phyloP scores from a whole-genome alignment of 2,888 invertebrate species.

The Cheilosia grossa region DNA sequence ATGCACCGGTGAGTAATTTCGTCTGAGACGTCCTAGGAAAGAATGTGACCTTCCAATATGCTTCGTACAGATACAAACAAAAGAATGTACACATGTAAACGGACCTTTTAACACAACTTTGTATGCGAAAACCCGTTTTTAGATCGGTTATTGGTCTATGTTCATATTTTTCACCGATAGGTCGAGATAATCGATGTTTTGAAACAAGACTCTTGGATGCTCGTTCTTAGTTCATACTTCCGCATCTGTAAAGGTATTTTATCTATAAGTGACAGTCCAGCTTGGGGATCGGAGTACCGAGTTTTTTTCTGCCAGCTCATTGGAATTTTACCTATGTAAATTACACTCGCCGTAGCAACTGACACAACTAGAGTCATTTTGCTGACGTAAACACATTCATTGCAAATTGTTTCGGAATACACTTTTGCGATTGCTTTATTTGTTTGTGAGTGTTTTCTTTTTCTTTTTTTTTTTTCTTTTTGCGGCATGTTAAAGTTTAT shows the following conservation, averaged over 20 bases:
- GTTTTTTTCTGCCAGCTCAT: not conserved
- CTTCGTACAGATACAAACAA: no score
- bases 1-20: constrained; percentile 43
- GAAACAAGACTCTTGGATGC: no score
- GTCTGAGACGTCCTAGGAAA: constrained; percentile 71
- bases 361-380: constrained; percentile 5
- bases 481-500: not conserved
- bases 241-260: not conserved
- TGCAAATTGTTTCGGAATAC: constrained; percentile 33
- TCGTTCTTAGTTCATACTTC: no score
- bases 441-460: not conserved
- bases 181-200: no score
- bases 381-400: constrained; percentile 21
- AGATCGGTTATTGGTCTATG: no score
- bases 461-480: not conserved
- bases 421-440: constrained; percentile 6
- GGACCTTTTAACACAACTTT: no score
- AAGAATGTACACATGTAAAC: no score
- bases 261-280: not conserved
- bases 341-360: constrained; percentile 5
- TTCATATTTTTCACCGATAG: no score
- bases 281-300: not conserved
- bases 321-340: not conserved
- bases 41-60: constrained; percentile 68
- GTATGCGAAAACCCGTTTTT: no score